Evolutionary conservation across 2,888 invertebrate genomes (phyloP).

Genomic region (Cordilura impudica): DNA sequence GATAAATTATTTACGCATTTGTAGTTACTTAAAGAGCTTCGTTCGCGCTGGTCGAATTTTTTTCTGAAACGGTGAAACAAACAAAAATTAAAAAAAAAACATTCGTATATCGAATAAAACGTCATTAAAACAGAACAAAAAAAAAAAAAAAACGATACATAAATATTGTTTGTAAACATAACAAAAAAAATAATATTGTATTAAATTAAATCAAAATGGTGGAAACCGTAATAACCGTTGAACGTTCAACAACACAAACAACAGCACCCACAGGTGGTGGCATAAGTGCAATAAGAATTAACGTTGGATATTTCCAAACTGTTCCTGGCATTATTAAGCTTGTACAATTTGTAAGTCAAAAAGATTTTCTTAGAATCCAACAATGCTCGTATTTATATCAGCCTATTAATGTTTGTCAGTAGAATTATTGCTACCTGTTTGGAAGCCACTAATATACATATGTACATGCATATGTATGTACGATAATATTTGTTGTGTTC

Average conservation of each 20-base stretch:
- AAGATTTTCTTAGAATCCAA: too few species aligned
- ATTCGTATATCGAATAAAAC: background rate
- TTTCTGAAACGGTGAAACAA: slow-evolving; percentile 2
- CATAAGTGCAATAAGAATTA: slow-evolving; percentile 86
- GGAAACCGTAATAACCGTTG: slow-evolving; percentile 89
- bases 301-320: slow-evolving; percentile 88
- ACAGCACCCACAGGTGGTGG: slow-evolving; percentile 74
- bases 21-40: slow-evolving; percentile 57
- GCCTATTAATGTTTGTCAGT: too few species aligned
- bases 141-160: slow-evolving; percentile 10
- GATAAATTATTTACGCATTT: slow-evolving; percentile 41
- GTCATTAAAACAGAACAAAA: background rate
- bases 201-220: slow-evolving; percentile 82
- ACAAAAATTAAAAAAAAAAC: background rate
- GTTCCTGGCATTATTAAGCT: slow-evolving; percentile 90
- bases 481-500: background rate
- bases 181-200: slow-evolving; percentile 27
- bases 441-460: background rate
- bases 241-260: slow-evolving; percentile 81
- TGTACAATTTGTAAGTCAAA: slow-evolving; percentile 85
- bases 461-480: background rate
- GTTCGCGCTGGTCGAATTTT: slow-evolving; percentile 45
- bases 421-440: too few species aligned
- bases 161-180: slow-evolving; percentile 3
- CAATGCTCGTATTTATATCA: too few species aligned